Percentiles rank a stretch among this genome's conserved stretches.
Conservation (phyloP, 2,113 vertebrate genomes). For the Oryzias woworae region DNA sequence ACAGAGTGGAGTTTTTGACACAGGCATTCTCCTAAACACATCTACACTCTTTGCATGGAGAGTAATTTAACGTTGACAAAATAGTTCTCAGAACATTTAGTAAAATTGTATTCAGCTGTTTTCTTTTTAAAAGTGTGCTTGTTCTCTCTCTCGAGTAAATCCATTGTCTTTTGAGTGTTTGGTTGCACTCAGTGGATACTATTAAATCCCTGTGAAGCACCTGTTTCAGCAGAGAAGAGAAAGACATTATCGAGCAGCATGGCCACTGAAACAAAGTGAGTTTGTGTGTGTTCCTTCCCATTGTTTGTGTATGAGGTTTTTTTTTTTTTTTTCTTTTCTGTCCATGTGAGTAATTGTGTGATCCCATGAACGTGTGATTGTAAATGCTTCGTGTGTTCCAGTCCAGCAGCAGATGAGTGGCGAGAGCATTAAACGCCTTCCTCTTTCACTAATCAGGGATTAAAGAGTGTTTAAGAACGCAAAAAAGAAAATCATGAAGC, state of each 20-base stretch:
- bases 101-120: neutral
- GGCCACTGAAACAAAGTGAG: neutral
- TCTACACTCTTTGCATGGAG: slow-evolving; percentile 24
- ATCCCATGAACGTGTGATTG: slow-evolving; percentile 13
- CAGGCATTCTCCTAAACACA: slow-evolving; percentile 10
- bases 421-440: slow-evolving; percentile 61
- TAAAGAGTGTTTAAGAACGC: slow-evolving; percentile 67
- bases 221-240: slow-evolving; percentile 23
- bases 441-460: slow-evolving; percentile 67
- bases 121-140: slow-evolving; percentile 7
- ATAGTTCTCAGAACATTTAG: slow-evolving; percentile 7
- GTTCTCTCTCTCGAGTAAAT: slow-evolving; percentile 29
- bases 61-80: slow-evolving; percentile 25
- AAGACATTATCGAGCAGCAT: neutral
- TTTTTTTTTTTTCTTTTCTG: slow-evolving; percentile 7
- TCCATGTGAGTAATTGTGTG: slow-evolving; percentile 12
- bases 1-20: slow-evolving; percentile 5
- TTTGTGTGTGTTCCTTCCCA: neutral
- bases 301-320: slow-evolving; percentile 6
- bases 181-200: slow-evolving; percentile 26
- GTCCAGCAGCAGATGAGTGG: slow-evolving; percentile 59
- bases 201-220: slow-evolving; percentile 43
- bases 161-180: slow-evolving; percentile 29
- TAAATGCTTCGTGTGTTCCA: slow-evolving; percentile 51
- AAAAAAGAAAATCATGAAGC: slow-evolving; percentile 59